Base-by-base conservation (phyloP, 2,888 invertebrate species). In the Chesias legatella region DNA sequence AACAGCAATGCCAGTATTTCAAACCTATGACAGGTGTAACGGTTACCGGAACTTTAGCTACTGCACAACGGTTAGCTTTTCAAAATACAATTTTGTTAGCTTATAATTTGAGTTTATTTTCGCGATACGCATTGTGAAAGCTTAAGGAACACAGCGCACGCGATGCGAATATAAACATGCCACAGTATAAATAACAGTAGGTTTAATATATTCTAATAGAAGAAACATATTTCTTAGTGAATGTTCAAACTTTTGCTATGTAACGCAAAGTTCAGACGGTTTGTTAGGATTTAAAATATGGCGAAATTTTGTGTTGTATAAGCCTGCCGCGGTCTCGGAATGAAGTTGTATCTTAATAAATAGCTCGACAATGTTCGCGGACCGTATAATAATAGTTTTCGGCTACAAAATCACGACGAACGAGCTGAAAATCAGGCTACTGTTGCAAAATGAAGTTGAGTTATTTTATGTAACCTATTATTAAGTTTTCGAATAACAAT, bases 191-290 rank as follows among this genome's bases (percentile, higher is more conserved):
- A 58, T 51, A 66, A 64, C 73, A 67, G 66, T 66, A 51, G 52
- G 53, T 32, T 22, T 33, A 39, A 78, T 78, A 79, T 79, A 80
- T 82, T 72, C 68, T 79, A 78, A 79, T 84, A 82, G 79, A 79
- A 71, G 75, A 74, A 79, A 73, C 74, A 77, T 81, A 82, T 79
- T 82, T 84, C 73, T 69, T 74, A 73, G 67, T 83, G 83, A 54
- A 85, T 77, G 79, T 77, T 73, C 73, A 67, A 84, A 85, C 72
- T 85, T 82, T 76, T 52, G 69, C 72, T 63, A 64, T 63, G 60
- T 64, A 60, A 64, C 60, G 62, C 55, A 66, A 71, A 69, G 56
- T 67, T 73, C 67, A 56, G 63, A 63, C 63, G 62, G 69, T 70
- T 70, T 66, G 66, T 71, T 71, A 66, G 58, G 59, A 60, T 69